phyloP scores from a whole-genome alignment of 2,113 vertebrate species.

The Melospiza melodia region DNA sequence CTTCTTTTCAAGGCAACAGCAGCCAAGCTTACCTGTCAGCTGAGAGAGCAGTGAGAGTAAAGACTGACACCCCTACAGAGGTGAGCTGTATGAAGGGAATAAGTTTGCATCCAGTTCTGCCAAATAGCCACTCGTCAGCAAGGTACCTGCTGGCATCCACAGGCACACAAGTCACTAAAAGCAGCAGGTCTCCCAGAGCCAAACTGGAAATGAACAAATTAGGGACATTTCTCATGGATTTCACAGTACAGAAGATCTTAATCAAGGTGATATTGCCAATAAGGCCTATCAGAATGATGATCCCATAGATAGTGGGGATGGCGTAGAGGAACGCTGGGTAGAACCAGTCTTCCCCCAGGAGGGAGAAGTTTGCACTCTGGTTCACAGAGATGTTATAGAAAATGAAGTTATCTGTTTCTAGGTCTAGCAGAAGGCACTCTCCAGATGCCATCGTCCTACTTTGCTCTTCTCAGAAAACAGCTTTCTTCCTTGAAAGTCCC shows the following conservation, averaged over 20 bases:
- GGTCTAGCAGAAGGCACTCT: constrained; percentile 64
- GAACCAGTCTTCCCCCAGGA: constrained; percentile 70
- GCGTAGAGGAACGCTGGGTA: constrained; percentile 79
- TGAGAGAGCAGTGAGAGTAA: constrained; percentile 94
- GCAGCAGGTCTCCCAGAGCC: constrained; percentile 91
- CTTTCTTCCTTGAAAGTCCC: constrained; percentile 6
- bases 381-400: constrained; percentile 68
- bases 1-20: not conserved
- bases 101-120: constrained; percentile 92
- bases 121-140: constrained; percentile 92
- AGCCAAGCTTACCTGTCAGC: constrained; percentile 89
- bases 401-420: constrained; percentile 64
- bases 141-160: constrained; percentile 96
- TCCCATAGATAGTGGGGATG: constrained; percentile 86
- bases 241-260: constrained; percentile 90
- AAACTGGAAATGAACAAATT: constrained; percentile 95
- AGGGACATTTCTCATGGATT: constrained; percentile 89
- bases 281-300: constrained; percentile 88
- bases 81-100: constrained; percentile 97
- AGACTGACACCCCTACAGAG: constrained; percentile 96
- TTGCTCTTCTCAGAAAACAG: not conserved
- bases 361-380: constrained; percentile 57
- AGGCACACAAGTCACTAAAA: constrained; percentile 93
- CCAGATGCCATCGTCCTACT: constrained; percentile 75
- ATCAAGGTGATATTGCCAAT: constrained; percentile 94